Evolutionary conservation across 2,888 invertebrate genomes (phyloP).

Genomic region (Julus scanicus): DNA sequence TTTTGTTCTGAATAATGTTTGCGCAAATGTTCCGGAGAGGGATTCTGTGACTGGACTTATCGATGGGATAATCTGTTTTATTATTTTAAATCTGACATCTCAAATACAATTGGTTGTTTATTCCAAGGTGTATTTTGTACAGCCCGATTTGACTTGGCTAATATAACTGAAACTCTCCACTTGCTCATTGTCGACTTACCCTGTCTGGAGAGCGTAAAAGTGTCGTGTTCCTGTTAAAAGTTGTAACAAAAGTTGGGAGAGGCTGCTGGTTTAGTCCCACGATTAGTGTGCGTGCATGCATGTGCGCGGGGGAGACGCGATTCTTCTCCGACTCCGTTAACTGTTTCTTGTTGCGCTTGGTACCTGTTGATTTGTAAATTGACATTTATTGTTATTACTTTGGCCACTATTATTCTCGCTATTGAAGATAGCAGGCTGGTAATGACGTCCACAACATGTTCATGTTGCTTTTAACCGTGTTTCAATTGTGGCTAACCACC

Average conservation of each 20-base stretch:
- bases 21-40: too few species aligned
- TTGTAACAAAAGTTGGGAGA: conserved; percentile 29
- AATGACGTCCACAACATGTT: conserved; percentile 45
- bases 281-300: conserved; percentile 5
- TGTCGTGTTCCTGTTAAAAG: conserved; percentile 6
- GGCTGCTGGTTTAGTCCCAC: conserved; percentile 23
- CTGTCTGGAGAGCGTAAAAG: neutral
- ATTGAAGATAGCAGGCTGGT: conserved; percentile 40
- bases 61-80: too few species aligned
- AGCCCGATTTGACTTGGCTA: too few species aligned
- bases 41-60: too few species aligned
- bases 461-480: conserved; percentile 43
- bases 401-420: conserved; percentile 38
- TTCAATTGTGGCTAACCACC: conserved; percentile 17
- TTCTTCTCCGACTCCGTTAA: conserved; percentile 28
- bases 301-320: neutral
- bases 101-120: too few species aligned
- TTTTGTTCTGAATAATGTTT: too few species aligned
- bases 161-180: too few species aligned
- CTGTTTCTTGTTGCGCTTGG: conserved; percentile 44
- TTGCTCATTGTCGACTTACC: neutral
- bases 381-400: conserved; percentile 47
- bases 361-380: conserved; percentile 45
- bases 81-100: too few species aligned
- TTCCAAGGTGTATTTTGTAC: too few species aligned